Conservation (phyloP, 2,888 invertebrate species). For the Lasioglossum malachurum region DNA sequence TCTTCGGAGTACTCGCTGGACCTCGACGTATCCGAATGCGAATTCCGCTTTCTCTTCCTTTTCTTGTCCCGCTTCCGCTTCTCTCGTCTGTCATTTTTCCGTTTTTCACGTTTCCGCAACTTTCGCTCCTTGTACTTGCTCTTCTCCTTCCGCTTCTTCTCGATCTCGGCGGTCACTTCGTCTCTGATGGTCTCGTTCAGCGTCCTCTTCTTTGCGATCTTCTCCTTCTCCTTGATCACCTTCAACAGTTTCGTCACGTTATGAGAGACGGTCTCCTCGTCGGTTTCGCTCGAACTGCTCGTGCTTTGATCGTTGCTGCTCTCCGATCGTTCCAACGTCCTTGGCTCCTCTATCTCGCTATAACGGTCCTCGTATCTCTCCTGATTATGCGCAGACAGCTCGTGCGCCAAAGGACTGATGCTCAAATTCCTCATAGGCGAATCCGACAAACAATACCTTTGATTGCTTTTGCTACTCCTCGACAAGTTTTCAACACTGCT, state of each 20-base stretch:
- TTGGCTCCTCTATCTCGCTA: slow-evolving; percentile 7
- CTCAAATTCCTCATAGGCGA: slow-evolving; percentile 46
- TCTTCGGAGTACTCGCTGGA: slow-evolving; percentile 14
- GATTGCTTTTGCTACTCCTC: neutral
- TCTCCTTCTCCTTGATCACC: slow-evolving; percentile 80
- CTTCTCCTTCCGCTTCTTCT: slow-evolving; percentile 77
- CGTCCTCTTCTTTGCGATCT: slow-evolving; percentile 78
- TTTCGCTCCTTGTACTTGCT: slow-evolving; percentile 70
- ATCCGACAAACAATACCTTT: slow-evolving; percentile 43
- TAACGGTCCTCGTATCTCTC: neutral
- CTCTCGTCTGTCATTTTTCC: slow-evolving; percentile 66
- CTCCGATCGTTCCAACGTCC: neutral
- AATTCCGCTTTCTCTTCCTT: slow-evolving; percentile 34
- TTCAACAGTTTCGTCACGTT: slow-evolving; percentile 79
- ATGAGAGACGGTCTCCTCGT: slow-evolving; percentile 56
- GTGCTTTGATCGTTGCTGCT: slow-evolving; percentile 42
- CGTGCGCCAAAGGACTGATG: slow-evolving; percentile 32
- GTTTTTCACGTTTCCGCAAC: slow-evolving; percentile 69
- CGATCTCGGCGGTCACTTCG: slow-evolving; percentile 81
- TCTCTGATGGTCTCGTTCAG: slow-evolving; percentile 81
- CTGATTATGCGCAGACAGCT: neutral
- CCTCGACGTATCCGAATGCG: slow-evolving; percentile 17
- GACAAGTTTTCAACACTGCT: slow-evolving; percentile 32
- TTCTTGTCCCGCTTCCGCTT: slow-evolving; percentile 64
- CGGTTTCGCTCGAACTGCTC: slow-evolving; percentile 41